A percentile compares a stretch with the other conserved stretches of the same genome.
Evolutionary conservation across 2,888 invertebrate species (phyloP).

Genomic region (Apamea epomidion): DNA sequence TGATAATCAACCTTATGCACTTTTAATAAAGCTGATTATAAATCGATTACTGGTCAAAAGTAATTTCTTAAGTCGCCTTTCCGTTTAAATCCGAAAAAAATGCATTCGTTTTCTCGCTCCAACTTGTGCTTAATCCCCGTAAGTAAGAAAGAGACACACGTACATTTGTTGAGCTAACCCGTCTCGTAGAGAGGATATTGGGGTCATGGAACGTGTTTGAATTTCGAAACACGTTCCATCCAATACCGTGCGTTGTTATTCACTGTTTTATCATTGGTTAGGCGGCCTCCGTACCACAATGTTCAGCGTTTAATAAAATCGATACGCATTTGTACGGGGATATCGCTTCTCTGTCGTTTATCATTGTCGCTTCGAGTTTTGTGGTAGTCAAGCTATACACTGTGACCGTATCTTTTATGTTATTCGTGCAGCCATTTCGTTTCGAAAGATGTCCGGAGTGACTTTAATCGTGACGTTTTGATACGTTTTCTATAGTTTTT

Average conservation of each 20-base stretch:
- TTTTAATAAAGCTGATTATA: slow-evolving; percentile 70
- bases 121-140: slow-evolving; percentile 66
- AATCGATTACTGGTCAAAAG: slow-evolving; percentile 71
- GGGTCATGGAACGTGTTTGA: slow-evolving; percentile 90
- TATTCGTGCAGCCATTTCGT: slow-evolving; percentile 88
- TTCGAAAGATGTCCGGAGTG: slow-evolving; percentile 86
- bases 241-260: slow-evolving; percentile 85
- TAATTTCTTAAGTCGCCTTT: slow-evolving; percentile 76
- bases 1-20: slow-evolving; percentile 54
- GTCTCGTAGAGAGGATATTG: slow-evolving; percentile 79
- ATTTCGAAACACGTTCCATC: slow-evolving; percentile 88
- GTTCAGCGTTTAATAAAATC: slow-evolving; percentile 75
- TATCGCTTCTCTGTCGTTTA: slow-evolving; percentile 71
- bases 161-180: slow-evolving; percentile 71
- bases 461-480: slow-evolving; percentile 83
- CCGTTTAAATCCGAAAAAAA: slow-evolving; percentile 74
- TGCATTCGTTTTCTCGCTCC: slow-evolving; percentile 75
- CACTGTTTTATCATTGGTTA: slow-evolving; percentile 84
- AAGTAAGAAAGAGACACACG: slow-evolving; percentile 78
- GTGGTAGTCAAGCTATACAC: slow-evolving; percentile 78
- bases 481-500: slow-evolving; percentile 83
- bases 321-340: slow-evolving; percentile 72
- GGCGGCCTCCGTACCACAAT: slow-evolving; percentile 78
- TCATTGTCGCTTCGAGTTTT: slow-evolving; percentile 69
- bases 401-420: slow-evolving; percentile 82